Evolutionary conservation across 2,797 vertebrate species (phyloP), one percentile per base, ranked within the genome.

Genomic region (Pipistrellus pipistrellus): DNA sequence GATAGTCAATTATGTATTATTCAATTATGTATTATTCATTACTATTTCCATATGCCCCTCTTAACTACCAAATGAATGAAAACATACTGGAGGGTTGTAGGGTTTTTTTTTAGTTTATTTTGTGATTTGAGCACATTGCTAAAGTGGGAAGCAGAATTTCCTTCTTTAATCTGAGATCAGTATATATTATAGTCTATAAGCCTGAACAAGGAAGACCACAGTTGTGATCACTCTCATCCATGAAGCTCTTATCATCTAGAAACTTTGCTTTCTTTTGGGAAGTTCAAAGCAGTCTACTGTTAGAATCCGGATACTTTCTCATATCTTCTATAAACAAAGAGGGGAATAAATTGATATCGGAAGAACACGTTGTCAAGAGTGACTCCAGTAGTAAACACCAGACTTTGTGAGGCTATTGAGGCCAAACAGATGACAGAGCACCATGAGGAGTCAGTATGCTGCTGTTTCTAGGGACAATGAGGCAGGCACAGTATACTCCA

Each of bases 21-120:
- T 51, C 71, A 82, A 55, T 81, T 84, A 55, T 55, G 72, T 97
- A 82, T 72, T 68, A 80, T 81, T 51, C 71, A 82, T 8, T 85
- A 64, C 30, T 77, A 51, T 81, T 95, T 84, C 75, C 75, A 91
- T 32, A 18, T 73, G 32, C 13, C 41, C 82, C 83, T 88, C 66
- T 82, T 68, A 83, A 81, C 27, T 23, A 78, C 66, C 21, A 23
- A 55, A 38, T 64, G 35, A 88, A 66, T 68, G n/a, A 46, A 92
- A 95, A 38, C 62, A 38, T 41, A 23, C 68, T 78, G 27, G 53
- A 68, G 68, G n/a, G n/a, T 4, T 20, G n/a, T 8, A 25, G 20
- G 25, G 15, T 25, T 14, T 41, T 77, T 85, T 73, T 85, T 53
- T 8, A 51, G 41, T 87, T 88, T 21, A 35, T 71, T 90, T 72